Conservation (phyloP, 2,113 vertebrate species). For the Myrmecobius fasciatus region DNA sequence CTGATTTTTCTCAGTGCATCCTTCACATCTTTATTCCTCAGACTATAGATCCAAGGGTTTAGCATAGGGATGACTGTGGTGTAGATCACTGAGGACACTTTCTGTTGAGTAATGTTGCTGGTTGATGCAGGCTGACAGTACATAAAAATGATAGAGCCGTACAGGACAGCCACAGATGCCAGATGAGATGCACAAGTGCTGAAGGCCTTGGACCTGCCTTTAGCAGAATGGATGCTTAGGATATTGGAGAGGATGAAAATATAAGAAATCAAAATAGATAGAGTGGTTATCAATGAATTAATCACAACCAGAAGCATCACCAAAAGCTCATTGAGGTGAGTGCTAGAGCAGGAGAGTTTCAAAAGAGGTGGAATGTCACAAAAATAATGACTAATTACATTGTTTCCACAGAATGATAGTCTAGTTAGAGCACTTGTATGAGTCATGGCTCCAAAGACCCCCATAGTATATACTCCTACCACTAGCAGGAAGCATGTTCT, state of each 20-base stretch:
- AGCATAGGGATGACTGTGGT: neutral
- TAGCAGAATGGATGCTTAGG: neutral
- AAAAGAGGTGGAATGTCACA: conserved; percentile 39
- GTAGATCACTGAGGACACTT: conserved; percentile 24
- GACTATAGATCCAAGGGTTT: conserved; percentile 23
- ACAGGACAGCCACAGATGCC: conserved; percentile 30
- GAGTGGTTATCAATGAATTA: neutral
- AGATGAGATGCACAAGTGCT: conserved; percentile 34
- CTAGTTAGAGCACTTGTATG: conserved; percentile 59
- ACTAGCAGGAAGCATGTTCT: conserved; percentile 51
- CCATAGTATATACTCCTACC: conserved; percentile 35
- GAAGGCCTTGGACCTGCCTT: conserved; percentile 44
- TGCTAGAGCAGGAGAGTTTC: conserved; percentile 75
- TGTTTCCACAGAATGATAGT: neutral
- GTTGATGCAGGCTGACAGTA: conserved; percentile 42
- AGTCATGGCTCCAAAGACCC: conserved; percentile 40
- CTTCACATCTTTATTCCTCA: conserved; percentile 48
- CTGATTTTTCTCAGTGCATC: conserved; percentile 6
- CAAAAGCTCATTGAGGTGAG: conserved; percentile 30
- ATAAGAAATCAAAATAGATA: conserved; percentile 50
- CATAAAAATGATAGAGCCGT: conserved; percentile 47
- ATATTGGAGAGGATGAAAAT: conserved; percentile 22
- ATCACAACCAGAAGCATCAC: neutral
- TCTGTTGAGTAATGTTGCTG: conserved; percentile 8
- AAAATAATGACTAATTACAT: neutral